A percentile compares a stretch with the other conserved stretches of the same genome.
Conservation (phyloP, 2,113 vertebrate species). For the Podarcis raffonei region DNA sequence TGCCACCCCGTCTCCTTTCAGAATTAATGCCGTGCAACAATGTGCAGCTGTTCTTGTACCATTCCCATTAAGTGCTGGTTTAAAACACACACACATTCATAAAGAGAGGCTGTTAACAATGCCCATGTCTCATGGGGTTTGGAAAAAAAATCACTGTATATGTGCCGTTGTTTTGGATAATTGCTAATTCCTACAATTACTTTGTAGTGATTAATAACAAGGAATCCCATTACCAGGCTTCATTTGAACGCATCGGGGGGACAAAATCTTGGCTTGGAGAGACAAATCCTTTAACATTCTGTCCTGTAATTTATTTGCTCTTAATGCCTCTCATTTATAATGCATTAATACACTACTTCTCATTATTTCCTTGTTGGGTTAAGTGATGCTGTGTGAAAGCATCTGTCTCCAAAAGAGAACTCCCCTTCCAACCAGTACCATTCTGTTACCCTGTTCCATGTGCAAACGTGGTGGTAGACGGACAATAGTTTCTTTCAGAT, state of each 20-base stretch:
- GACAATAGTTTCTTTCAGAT: neutral
- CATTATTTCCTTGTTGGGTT: neutral
- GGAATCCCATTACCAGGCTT: constrained; percentile 46
- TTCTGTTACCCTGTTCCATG: neutral
- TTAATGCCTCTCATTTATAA: constrained; percentile 45
- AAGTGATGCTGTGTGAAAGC: neutral
- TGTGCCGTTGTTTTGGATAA: neutral
- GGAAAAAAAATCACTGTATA: constrained; percentile 25
- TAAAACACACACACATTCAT: constrained; percentile 45
- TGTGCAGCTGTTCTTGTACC: constrained; percentile 55
- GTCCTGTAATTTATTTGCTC: neutral
- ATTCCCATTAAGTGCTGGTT: constrained; percentile 38
- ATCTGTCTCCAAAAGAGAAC: neutral
- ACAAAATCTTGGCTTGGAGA: constrained; percentile 20
- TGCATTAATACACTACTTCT: neutral
- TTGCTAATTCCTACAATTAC: neutral
- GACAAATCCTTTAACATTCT: constrained; percentile 19
- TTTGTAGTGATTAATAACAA: constrained; percentile 50
- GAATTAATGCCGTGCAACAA: constrained; percentile 42
- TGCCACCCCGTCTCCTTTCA: constrained; percentile 18
- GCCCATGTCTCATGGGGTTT: constrained; percentile 15
- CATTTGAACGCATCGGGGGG: neutral
- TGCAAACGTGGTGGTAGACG: neutral
- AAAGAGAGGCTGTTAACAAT: constrained; percentile 41
- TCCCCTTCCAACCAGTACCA: neutral